These are phyloP conservation scores for Larimichthys polyactis DNA, from an alignment of 2,113 vertebrate genomes.

Conservation along the genomic window DNA sequence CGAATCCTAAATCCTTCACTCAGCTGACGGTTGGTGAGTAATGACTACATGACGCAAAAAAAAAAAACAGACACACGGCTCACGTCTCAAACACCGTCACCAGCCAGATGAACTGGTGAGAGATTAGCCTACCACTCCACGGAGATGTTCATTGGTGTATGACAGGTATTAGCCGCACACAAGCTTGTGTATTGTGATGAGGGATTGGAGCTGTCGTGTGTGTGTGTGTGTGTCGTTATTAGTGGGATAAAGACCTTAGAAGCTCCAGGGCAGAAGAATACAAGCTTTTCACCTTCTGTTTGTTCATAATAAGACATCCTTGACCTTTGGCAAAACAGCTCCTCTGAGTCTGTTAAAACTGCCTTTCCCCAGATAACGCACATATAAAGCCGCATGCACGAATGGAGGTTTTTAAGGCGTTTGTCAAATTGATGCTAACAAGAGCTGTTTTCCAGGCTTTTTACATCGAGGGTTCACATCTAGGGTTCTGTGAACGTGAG, in stretches of 20 bases:
- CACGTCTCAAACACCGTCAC: background rate
- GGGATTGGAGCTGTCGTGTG: conserved; percentile 18
- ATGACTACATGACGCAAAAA: background rate
- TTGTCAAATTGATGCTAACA: conserved; percentile 45
- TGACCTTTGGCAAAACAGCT: conserved; percentile 62
- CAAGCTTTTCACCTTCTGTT: conserved; percentile 35
- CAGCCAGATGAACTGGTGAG: conserved; percentile 19
- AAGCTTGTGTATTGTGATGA: conserved; percentile 19
- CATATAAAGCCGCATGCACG: conserved; percentile 20
- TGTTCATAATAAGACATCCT: conserved; percentile 54
- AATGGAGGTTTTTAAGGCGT: conserved; percentile 17
- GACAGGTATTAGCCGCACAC: conserved; percentile 37
- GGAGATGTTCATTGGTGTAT: conserved; percentile 27
- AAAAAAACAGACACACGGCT: background rate
- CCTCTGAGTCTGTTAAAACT: conserved; percentile 41
- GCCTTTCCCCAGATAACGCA: conserved; percentile 27
- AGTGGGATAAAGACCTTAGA: conserved; percentile 33
- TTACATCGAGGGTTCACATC: conserved; percentile 40
- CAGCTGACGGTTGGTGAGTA: conserved; percentile 8
- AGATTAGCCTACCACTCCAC: conserved; percentile 36
- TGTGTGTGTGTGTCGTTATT: conserved; percentile 38
- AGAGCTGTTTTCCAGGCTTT: conserved; percentile 11
- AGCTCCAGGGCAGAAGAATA: conserved; percentile 2
- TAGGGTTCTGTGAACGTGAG: conserved; percentile 4
- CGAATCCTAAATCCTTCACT: conserved; percentile 29